Base-by-base conservation (phyloP, 2,888 invertebrate species). In the Panorpa germanica region DNA sequence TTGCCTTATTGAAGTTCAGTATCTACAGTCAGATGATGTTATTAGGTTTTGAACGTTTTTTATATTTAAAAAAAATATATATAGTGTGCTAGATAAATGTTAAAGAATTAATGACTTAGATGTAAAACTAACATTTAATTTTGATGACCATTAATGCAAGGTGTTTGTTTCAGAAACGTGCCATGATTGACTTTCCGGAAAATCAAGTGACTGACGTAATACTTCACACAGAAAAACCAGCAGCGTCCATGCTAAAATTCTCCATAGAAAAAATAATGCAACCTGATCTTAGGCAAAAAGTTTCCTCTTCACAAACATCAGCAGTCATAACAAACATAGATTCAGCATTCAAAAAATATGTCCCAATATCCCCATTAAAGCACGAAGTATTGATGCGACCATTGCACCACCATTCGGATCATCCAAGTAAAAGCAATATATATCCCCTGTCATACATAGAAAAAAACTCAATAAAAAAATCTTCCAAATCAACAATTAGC, bases 181-280 rank as follows among this genome's bases (percentile, higher is more conserved):
- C n/a, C n/a, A n/a, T n/a, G n/a, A n/a, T n/a, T n/a, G n/a, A n/a
- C n/a, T n/a, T n/a, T n/a, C n/a, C n/a, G n/a, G n/a, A n/a, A n/a
- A n/a, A n/a, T n/a, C n/a, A n/a, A n/a, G n/a, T n/a, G n/a, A n/a
- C n/a, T n/a, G n/a, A n/a, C n/a, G n/a, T n/a, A n/a, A n/a, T n/a
- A n/a, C n/a, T n/a, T n/a, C n/a, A n/a, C n/a, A n/a, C n/a, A n/a
- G n/a, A n/a, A n/a, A n/a, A n/a, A n/a, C n/a, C n/a, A n/a, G n/a
- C n/a, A n/a, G n/a, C n/a, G 15, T 57, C 62, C 38, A 56, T 61
- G 2, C 63, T 90, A 35, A 83, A 85, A 46, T 91, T 91, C 59
- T 90, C 88, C 42, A 91, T 91, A 44, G 90, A 86, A 17, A 75
- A 83, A 46, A 85, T 91, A 44, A 91, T 91, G 85, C 86, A 86